These are phyloP conservation scores for Enteromius fasciolatus DNA, from an alignment of 2,797 vertebrate genomes.

Conservation along the genomic window DNA sequence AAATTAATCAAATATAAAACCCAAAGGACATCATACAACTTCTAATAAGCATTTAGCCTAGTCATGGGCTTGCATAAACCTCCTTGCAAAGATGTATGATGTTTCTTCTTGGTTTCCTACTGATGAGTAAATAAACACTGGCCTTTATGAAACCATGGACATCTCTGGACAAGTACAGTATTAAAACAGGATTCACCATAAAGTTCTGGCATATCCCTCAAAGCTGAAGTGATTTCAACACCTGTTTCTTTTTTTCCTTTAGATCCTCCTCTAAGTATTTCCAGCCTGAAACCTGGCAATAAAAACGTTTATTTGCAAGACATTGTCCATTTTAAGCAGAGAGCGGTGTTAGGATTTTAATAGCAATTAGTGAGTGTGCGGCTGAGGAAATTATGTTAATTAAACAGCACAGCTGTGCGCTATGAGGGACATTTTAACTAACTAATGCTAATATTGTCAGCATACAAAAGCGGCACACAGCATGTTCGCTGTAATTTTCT, in stretches of 20 bases:
- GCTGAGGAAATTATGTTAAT: slow-evolving; percentile 72
- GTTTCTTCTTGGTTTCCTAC: background rate
- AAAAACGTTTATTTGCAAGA: slow-evolving; percentile 53
- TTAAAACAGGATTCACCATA: background rate
- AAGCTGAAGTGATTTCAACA: slow-evolving; percentile 25
- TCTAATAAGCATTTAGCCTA: background rate
- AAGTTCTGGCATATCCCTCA: background rate
- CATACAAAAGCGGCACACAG: slow-evolving; percentile 69
- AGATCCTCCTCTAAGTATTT: slow-evolving; percentile 22
- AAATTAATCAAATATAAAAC: slow-evolving; percentile 26
- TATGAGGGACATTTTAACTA: slow-evolving; percentile 73
- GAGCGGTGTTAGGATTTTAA: slow-evolving; percentile 60
- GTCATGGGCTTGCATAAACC: background rate
- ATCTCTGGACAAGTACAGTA: background rate
- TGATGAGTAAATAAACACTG: background rate
- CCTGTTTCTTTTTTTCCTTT: slow-evolving; percentile 14
- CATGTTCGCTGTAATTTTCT: slow-evolving; percentile 73
- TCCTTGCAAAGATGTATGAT: background rate
- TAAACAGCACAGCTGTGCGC: slow-evolving; percentile 78
- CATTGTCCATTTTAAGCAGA: slow-evolving; percentile 51
- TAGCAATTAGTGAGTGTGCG: slow-evolving; percentile 68
- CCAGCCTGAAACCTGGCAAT: slow-evolving; percentile 40
- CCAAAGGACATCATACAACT: background rate
- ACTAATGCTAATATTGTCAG: slow-evolving; percentile 74
- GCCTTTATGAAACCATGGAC: background rate